Evolutionary conservation across 2,888 invertebrate species (phyloP), one percentile per base, ranked within the genome.

Genomic region (Calliopum simillimum): DNA sequence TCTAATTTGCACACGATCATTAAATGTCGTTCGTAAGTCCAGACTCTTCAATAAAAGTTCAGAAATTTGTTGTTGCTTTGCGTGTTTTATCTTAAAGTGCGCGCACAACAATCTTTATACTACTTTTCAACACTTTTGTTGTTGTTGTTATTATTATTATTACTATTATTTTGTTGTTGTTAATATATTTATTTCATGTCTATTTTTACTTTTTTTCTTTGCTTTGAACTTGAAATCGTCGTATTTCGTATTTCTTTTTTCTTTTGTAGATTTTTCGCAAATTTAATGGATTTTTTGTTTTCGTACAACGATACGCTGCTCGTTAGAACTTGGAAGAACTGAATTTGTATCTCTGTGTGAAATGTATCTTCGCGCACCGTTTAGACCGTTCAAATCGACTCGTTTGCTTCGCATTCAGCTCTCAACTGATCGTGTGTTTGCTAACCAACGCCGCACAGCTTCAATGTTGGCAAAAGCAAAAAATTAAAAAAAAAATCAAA

Each of bases 401-500:
- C 72, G 71, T 72, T 68, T 73, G 74, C 73, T 75, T 71, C 74
- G 73, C 76, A 72, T 73, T 74, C 74, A 75, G 74, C 72, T 75
- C 76, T 75, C 75, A 67, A 77, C 77, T 77, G 76, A 75, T 73
- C 76, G 71, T 56, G 33, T 33, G 33, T 33, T 33, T 33, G 59
- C 33, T 6, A 65, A 13, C 53, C 14, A 65, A 13, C 53, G 14
- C 19, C 11, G 62, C 46, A 25, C 44, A 33, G 43, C 56, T 64
- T 70, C 58, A 59, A 59, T 64, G 59, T 73, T 66, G 69, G 44
- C 56, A 43, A 33, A 33, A 33, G 8, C 8, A 33, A 33, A 8
- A 33, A 33, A 33, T n/a, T n/a, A 33, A 33, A 33, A 33, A 33
- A 8, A 33, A 33, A 33, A 33, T 33, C 5, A 33, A 5, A 33